Evolutionary conservation across 2,888 invertebrate species (phyloP), one percentile per base, ranked within the genome.

Genomic region (Eremobia ochroleuca): DNA sequence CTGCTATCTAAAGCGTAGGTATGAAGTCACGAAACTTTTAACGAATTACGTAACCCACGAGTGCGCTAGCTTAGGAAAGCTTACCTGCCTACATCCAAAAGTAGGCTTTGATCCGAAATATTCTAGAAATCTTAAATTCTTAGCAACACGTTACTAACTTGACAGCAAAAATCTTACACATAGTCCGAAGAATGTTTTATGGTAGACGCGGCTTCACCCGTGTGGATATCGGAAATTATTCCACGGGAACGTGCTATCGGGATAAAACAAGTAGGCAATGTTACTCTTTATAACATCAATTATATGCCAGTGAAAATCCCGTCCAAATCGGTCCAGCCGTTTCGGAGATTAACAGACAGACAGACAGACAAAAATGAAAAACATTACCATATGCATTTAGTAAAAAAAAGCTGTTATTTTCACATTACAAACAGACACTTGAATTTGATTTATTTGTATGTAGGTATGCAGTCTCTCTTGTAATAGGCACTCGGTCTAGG

Each of bases 21-120:
- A 61, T 46, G 4, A 3, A 58, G 70, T 79, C 59, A 77, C 77
- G 71, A 80, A 71, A 77, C 40, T 77, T 80, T 71, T 72, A 80
- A 31, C n/a, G 25, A 31, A 74, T 81, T 73, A 31, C 46, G 21
- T 21, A 55, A 74, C 62, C 40, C 81, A 74, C 46, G 31, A 81
- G n/a, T 81, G 31, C 43, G 11, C 25, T n/a, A 46, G 46, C 21
- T 72, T 55, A 4, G 25, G 28, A 62, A 55, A 61, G 34, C 34
- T 62, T 58, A 58, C 2, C 28, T 15, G 28, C 6, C n/a, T 25
- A 34, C n/a, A 13, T 18, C 40, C 52, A 52, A 62, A 25, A 25
- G 18, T 69, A 55, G 18, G 59, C 3, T 40, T 78, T 40, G 49
- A 46, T 43, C 11, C 43, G 4, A 34, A 62, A 66, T 28, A 31